Percentiles rank a stretch among this genome's conserved stretches.
phyloP scores from a whole-genome alignment of 2,888 invertebrate species.

The Drosophila multiciliata region DNA sequence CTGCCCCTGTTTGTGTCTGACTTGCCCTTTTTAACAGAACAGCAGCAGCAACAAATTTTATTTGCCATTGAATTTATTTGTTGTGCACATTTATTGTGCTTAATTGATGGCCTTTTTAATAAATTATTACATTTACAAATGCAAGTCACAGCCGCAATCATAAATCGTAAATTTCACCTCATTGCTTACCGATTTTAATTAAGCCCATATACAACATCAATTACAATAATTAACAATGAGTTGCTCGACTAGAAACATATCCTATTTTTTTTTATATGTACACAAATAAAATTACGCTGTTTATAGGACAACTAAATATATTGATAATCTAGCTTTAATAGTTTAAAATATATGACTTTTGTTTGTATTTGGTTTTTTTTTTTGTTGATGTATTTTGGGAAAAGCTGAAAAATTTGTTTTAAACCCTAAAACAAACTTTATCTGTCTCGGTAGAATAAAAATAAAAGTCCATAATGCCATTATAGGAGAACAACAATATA shows the following conservation, averaged over 20 bases:
- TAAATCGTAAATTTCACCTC: conserved; percentile 49
- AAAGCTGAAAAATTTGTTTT: neutral
- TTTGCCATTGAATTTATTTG: conserved; percentile 44
- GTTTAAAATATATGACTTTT: neutral
- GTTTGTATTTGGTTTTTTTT: neutral
- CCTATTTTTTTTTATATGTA: neutral
- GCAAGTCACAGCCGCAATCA: conserved; percentile 53
- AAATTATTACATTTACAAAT: conserved; percentile 60
- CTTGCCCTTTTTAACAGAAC: conserved; percentile 24
- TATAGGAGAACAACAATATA: neutral
- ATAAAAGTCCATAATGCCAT: neutral
- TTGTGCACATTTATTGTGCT: conserved; percentile 28
- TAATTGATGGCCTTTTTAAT: conserved; percentile 70
- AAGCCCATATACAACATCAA: conserved; percentile 27
- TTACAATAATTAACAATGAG: conserved; percentile 2
- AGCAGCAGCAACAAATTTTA: conserved; percentile 8
- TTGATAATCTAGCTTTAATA: no score
- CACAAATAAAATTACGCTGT: neutral
- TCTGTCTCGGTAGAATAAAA: neutral
- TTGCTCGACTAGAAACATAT: neutral
- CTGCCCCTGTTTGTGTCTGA: conserved; percentile 4
- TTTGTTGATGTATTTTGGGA: neutral
- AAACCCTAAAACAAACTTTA: neutral
- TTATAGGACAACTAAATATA: neutral
- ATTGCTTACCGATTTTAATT: conserved; percentile 24